Conservation (phyloP, 2,113 vertebrate genomes). For the Peromyscus californicus region DNA sequence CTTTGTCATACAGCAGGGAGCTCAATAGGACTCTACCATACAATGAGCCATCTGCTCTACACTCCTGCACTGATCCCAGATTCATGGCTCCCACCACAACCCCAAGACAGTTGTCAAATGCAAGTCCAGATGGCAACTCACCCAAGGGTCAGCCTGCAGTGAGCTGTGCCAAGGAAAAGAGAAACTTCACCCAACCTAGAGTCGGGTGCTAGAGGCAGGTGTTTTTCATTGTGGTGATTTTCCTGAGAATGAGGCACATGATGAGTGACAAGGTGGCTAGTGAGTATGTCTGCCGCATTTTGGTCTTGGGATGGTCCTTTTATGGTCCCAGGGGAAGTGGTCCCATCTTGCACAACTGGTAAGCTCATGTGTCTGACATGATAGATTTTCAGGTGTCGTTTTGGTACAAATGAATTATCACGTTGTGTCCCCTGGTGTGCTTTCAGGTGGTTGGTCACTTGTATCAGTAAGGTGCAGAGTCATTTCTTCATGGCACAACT, state of each 20-base stretch:
- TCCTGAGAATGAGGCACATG: not conserved
- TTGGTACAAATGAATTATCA: not conserved
- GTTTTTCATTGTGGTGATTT: not conserved
- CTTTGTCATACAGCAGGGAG: not conserved
- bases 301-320: not conserved
- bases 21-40: no score
- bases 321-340: not conserved
- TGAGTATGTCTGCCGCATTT: not conserved
- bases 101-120: not conserved
- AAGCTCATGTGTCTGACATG: not conserved
- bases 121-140: not conserved
- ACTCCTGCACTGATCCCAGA: no score
- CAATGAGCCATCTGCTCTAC: no score
- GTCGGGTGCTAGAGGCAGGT: not conserved
- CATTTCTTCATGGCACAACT: not conserved
- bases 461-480: not conserved
- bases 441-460: not conserved
- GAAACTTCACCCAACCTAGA: not conserved
- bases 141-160: not conserved
- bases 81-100: not conserved
- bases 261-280: not conserved
- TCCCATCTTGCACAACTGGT: not conserved
- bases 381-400: not conserved
- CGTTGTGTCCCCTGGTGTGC: no score
- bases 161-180: not conserved